Base-by-base conservation (phyloP, 2,888 invertebrate genomes). In the Nomada ruficornis region DNA sequence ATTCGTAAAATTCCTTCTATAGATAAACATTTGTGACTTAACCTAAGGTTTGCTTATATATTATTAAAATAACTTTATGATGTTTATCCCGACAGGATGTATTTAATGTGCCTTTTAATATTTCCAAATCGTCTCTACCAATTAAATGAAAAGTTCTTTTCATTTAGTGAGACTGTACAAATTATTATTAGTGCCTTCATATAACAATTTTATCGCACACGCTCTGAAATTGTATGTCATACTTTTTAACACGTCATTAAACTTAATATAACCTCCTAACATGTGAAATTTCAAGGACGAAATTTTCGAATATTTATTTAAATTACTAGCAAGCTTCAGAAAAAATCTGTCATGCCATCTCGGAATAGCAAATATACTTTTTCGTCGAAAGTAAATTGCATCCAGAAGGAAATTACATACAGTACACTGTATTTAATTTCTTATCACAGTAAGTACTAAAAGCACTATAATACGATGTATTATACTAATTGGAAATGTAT, bases 321-420 rank as follows among this genome's bases (percentile, higher is more conserved):
- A 74, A 44, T n/a, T 50, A 13, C 20, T 9, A 11, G 9, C 20
- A 47, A 26, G 7, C 18, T 42, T 50, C 18, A 29, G 2, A 13
- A 23, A 42, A 73, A 65, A 15, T 74, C 59, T 77, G 57, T 67
- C 52, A 83, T 83, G 82, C 44, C 69, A 76, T 69, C 42, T 52
- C 23, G 18, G n/a, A 26, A 47, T 57, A 60, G 18, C 15, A 62
- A 80, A 59, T 11, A 11, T 62, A 20, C 54, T 57, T 50, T 52
- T 50, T 68, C 18, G 2, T 23, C 11, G 15, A 60, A 2, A 9
- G 3, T 0, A 52, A 55, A 20, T 44, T 11, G 13, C 3, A 52
- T 42, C 50, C 10, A 20, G 29, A 20, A 36, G 47, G n/a, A 50
- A n/a, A 26, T 26, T 23, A 57, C 44, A 4, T n/a, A 23, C 13